Conservation (phyloP, 1,140 invertebrate species). For the Drosophila funebris region DNA sequence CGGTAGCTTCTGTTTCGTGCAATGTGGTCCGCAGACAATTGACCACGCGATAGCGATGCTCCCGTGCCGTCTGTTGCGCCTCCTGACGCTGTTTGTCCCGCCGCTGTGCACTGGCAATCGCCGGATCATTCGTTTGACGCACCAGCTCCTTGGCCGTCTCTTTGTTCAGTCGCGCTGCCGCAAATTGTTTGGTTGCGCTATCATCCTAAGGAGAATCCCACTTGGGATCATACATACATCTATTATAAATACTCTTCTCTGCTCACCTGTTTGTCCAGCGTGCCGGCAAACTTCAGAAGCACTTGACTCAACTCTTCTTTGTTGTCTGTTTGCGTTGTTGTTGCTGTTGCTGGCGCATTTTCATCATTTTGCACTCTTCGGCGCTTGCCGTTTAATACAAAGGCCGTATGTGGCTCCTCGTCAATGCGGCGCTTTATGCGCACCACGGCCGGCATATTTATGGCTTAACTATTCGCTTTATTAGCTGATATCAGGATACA, state of each 20-base stretch:
- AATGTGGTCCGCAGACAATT: slow-evolving; percentile 74
- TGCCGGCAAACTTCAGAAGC: slow-evolving; percentile 86
- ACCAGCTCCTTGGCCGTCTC: slow-evolving; percentile 68
- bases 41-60: slow-evolving; percentile 79
- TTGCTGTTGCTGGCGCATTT: slow-evolving; percentile 11
- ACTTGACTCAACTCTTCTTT: slow-evolving; percentile 83
- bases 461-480: slow-evolving; percentile 8
- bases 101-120: slow-evolving; percentile 27
- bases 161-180: slow-evolving; percentile 83
- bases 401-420: slow-evolving; percentile 85
- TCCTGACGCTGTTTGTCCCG: slow-evolving; percentile 61
- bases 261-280: slow-evolving; percentile 83
- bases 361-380: slow-evolving; percentile 80
- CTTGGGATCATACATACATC: neutral
- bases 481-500: slow-evolving; percentile 1
- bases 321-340: slow-evolving; percentile 15
- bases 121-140: slow-evolving; percentile 37
- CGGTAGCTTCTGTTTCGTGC: slow-evolving; percentile 17
- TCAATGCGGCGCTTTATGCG: slow-evolving; percentile 85
- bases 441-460: slow-evolving; percentile 85
- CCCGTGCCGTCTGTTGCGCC: slow-evolving; percentile 58
- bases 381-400: slow-evolving; percentile 85
- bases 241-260: neutral
- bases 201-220: slow-evolving; percentile 60
- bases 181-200: slow-evolving; percentile 77